phyloP scores from a whole-genome alignment of 2,888 invertebrate species.

The Steromphala cineraria region DNA sequence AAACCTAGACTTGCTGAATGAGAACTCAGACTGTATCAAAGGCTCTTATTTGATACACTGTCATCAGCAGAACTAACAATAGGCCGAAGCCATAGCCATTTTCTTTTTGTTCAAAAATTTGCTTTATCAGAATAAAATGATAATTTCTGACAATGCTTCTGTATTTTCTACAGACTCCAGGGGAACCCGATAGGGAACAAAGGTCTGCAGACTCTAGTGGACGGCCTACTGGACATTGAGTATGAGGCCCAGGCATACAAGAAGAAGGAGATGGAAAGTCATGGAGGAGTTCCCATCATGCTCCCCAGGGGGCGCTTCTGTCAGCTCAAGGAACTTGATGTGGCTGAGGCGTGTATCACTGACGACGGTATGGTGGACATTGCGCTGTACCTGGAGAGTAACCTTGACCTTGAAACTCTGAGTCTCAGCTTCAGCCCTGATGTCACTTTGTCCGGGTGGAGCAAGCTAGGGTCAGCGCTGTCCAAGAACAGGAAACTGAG shows the following conservation, averaged over 20 bases:
- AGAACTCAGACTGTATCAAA: too few relatives aligned
- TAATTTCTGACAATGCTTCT: too few relatives aligned
- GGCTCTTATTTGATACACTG: too few relatives aligned
- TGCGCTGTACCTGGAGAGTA: constrained; percentile 52
- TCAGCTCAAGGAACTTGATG: constrained; percentile 59
- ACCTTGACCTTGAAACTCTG: constrained; percentile 52
- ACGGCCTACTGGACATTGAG: constrained; percentile 43
- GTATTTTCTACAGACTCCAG: constrained; percentile 51
- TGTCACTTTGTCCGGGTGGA: constrained; percentile 55
- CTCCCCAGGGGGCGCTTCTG: constrained; percentile 16
- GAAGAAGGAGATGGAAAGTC: neutral
- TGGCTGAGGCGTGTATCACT: constrained; percentile 57
- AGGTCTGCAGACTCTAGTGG: constrained; percentile 53
- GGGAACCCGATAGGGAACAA: constrained; percentile 63
- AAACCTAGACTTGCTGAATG: too few relatives aligned
- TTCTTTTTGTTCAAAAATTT: too few relatives aligned
- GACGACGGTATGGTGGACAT: constrained; percentile 56
- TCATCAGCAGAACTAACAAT: too few relatives aligned
- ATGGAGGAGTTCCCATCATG: neutral
- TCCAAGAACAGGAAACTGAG: constrained; percentile 48
- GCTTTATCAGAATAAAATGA: too few relatives aligned
- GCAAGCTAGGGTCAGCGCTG: constrained; percentile 58
- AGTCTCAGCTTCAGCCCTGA: constrained; percentile 59
- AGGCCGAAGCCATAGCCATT: too few relatives aligned
- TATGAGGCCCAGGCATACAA: constrained; percentile 16